A percentile compares a stretch with the other conserved stretches of the same genome.
phyloP scores from a whole-genome alignment of 2,113 vertebrate species.

The Dipodomys merriami region DNA sequence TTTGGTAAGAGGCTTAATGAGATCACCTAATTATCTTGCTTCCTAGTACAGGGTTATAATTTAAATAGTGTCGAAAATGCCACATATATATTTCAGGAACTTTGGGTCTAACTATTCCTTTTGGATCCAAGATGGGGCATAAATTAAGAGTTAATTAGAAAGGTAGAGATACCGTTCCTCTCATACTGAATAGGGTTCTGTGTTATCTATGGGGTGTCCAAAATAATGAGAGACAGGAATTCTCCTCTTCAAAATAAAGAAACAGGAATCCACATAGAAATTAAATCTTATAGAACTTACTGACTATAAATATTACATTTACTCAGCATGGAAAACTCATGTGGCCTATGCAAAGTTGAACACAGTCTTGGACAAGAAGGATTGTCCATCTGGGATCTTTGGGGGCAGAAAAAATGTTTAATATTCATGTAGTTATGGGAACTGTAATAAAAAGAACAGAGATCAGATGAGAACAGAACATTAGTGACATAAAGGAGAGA shows the following conservation, averaged over 20 bases:
- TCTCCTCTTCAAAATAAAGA: neutral
- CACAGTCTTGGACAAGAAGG: neutral
- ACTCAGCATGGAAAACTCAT: neutral
- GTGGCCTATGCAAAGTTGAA: neutral
- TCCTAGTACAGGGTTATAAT: neutral
- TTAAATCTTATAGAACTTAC: slow-evolving; percentile 7
- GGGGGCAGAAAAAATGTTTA: neutral
- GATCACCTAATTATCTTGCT: neutral
- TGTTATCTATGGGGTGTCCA: neutral
- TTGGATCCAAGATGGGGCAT: neutral
- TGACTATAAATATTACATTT: neutral
- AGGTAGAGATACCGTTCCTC: neutral
- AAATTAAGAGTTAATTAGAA: neutral
- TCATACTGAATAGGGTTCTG: neutral
- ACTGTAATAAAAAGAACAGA: neutral
- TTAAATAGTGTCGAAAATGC: neutral
- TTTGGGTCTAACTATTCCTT: neutral
- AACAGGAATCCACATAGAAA: neutral
- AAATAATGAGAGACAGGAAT: neutral
- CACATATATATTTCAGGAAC: neutral
- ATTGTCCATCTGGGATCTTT: neutral
- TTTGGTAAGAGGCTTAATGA: neutral
- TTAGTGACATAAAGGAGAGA: neutral
- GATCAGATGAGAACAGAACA: neutral
- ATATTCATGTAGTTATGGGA: neutral